Percentiles rank a stretch among this genome's conserved stretches.
phyloP scores from a whole-genome alignment of 2,888 invertebrate species.

The Prosapia bicincta region DNA sequence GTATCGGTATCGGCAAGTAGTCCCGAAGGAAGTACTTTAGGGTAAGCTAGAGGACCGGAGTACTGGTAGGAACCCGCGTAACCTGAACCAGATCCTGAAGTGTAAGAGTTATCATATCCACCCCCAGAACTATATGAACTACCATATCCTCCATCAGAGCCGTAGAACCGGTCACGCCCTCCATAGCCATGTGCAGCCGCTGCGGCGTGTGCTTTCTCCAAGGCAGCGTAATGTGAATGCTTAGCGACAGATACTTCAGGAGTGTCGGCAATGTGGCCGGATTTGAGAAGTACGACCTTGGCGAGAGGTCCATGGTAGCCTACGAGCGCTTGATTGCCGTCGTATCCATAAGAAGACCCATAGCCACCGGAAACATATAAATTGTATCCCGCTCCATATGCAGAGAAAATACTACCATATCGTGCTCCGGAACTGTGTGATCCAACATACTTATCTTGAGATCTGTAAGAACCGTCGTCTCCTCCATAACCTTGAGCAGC shows the following conservation, averaged over 20 bases:
- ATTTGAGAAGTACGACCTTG: background rate
- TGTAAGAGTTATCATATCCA: background rate
- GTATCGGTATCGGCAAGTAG: background rate
- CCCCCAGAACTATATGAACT: background rate
- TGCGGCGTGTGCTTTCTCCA: background rate
- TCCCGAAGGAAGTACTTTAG: background rate
- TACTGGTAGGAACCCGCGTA: background rate
- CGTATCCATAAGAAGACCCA: too few relatives aligned
- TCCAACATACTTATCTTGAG: too few relatives aligned
- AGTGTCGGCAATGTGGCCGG: background rate
- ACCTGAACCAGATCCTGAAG: background rate
- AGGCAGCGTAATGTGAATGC: background rate
- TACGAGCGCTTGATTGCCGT: background rate
- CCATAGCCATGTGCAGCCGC: background rate
- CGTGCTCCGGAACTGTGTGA: background rate
- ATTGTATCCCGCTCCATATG: too few relatives aligned
- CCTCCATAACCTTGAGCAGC: background rate
- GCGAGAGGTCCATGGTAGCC: background rate
- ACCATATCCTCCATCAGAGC: background rate
- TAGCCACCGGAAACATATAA: too few relatives aligned
- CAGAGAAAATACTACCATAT: too few relatives aligned
- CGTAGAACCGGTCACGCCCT: background rate
- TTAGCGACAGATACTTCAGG: background rate
- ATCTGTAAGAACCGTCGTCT: too few relatives aligned
- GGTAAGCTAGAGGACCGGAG: background rate